Evolutionary conservation across 2,888 invertebrate genomes (phyloP).

Genomic region (Lumbricus terrestris): DNA sequence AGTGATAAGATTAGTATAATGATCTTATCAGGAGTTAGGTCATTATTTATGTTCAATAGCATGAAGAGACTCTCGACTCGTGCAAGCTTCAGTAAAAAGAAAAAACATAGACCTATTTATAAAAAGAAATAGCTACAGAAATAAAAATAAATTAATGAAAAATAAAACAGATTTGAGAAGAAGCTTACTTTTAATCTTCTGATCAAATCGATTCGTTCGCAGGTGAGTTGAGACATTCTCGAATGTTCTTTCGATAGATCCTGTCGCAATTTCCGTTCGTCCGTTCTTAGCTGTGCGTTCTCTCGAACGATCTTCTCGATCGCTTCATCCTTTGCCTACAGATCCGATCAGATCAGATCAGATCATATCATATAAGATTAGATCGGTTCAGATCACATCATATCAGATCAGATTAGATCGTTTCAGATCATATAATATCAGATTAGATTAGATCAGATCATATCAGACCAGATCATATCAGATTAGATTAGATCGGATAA

Average conservation of each 20-base stretch:
- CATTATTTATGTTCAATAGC: too few species aligned
- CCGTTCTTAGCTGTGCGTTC: slow-evolving; percentile 41
- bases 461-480: not conserved
- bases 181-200: slow-evolving; percentile 21
- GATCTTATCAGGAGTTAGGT: too few species aligned
- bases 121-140: too few species aligned
- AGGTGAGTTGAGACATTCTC: slow-evolving; percentile 39
- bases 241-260: slow-evolving; percentile 44
- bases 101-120: too few species aligned
- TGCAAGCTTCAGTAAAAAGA: too few species aligned
- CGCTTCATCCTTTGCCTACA: not conserved
- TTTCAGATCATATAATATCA: not conserved
- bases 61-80: too few species aligned
- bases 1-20: too few species aligned
- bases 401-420: not conserved
- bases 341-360: not conserved
- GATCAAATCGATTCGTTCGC: slow-evolving; percentile 25
- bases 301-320: slow-evolving; percentile 39
- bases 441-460: too few species aligned
- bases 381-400: too few species aligned
- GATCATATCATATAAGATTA: too few species aligned
- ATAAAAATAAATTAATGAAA: not conserved
- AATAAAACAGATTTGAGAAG: not conserved
- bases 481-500: too few species aligned
- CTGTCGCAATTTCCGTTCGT: slow-evolving; percentile 40